phyloP scores from a whole-genome alignment of 2,888 invertebrate species.

The Leucophenga maculata region DNA sequence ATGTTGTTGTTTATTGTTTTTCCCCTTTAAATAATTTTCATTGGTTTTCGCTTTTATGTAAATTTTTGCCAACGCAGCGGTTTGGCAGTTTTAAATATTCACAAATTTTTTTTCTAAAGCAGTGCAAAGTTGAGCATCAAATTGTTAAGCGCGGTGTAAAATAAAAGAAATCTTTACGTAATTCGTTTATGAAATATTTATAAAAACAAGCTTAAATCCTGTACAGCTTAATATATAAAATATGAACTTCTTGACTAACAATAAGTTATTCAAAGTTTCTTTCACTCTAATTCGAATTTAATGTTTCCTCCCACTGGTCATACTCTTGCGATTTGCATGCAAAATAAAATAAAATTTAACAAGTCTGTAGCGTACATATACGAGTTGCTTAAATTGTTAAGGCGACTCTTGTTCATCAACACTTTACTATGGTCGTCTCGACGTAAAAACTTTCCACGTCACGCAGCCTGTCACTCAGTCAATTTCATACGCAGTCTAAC shows the following conservation, averaged over 20 bases:
- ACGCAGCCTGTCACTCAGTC: not conserved
- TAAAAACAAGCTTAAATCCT: not conserved
- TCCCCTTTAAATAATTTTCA: constrained; percentile 6
- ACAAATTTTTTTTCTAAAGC: not conserved
- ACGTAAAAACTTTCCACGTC: not conserved
- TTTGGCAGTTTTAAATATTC: constrained; percentile 5
- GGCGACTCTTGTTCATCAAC: constrained; percentile 1
- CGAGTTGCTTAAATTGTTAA: not conserved
- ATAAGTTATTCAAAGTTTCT: not conserved
- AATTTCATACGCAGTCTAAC: constrained; percentile 19
- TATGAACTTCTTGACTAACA: not conserved
- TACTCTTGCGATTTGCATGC: not conserved
- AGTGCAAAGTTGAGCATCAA: not conserved
- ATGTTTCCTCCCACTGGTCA: not conserved
- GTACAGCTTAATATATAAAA: not conserved
- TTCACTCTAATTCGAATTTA: not conserved
- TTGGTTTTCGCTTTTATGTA: constrained; percentile 15
- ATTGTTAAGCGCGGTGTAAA: not conserved
- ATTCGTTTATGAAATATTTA: not conserved
- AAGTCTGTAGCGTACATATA: not conserved
- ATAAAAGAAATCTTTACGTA: not conserved
- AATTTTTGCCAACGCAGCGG: constrained; percentile 7
- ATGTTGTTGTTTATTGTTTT: not conserved
- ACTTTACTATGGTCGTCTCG: not conserved
- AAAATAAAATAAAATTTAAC: not conserved